phyloP scores from a whole-genome alignment of 2,888 invertebrate genomes.

The Ochropacha duplaris region DNA sequence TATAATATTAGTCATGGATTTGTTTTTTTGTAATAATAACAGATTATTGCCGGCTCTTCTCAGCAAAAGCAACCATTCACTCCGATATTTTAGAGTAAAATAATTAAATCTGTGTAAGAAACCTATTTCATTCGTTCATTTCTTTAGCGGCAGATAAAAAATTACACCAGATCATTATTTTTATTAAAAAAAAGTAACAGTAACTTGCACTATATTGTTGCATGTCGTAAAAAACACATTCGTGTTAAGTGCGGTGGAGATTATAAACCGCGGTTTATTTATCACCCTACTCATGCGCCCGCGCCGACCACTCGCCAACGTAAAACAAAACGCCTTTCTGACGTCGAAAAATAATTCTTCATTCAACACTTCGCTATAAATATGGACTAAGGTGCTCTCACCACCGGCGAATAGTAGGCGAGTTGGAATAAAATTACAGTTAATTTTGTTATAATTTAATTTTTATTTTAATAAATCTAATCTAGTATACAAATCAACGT shows the following conservation, averaged over 20 bases:
- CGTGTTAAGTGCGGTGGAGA: constrained; percentile 40
- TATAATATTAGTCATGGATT: too few species aligned
- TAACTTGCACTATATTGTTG: neutral
- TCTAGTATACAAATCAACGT: too few species aligned
- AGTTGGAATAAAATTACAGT: too few species aligned
- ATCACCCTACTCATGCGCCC: constrained; percentile 22
- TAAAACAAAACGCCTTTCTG: constrained; percentile 43
- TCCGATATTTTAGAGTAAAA: too few species aligned
- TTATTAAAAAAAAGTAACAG: neutral
- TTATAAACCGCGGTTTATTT: constrained; percentile 43
- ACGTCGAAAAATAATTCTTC: constrained; percentile 12
- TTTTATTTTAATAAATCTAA: too few species aligned
- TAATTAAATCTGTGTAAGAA: too few species aligned
- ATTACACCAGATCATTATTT: neutral
- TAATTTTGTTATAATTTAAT: too few species aligned
- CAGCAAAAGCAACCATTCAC: too few species aligned
- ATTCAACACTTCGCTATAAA: constrained; percentile 4
- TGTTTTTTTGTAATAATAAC: too few species aligned
- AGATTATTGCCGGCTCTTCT: too few species aligned
- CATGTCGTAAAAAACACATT: constrained; percentile 32
- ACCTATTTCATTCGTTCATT: too few species aligned
- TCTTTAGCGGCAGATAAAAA: too few species aligned
- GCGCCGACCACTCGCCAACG: constrained; percentile 31
- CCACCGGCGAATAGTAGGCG: neutral
- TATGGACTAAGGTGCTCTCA: neutral